Base-by-base conservation (phyloP, 2,113 vertebrate species). In the Brachypteracias leptosomus region DNA sequence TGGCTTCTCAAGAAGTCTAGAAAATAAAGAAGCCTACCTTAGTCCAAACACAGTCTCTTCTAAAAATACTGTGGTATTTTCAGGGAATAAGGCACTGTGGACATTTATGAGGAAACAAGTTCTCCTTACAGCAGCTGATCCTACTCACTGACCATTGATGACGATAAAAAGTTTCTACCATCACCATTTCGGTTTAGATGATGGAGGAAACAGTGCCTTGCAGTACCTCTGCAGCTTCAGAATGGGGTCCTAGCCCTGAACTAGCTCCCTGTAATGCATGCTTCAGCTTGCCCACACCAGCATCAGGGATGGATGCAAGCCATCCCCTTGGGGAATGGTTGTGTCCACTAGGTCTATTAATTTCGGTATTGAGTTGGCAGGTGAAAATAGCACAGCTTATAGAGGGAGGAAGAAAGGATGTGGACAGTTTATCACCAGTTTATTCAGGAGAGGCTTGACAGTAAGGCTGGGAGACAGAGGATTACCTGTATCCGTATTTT, bases 201-300 rank as follows among this genome's bases (percentile, higher is more conserved):
- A 21, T 22, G 47, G 25, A 85, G 58, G 29, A 46, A 76, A 74
- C 1, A 1, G 12, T 42, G 31, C 33, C 13, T 67, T 29, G 7
- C 25, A 87, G 31, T 46, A 84, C 7, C 25, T 81, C 51, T 6
- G 7, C 9, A 33, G 28, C 20, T 67, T 68, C 42, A 33, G n/a
- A 31, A 10, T 9, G 3, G 35, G 26, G 22, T 7, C 46, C 18
- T 33, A 81, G 42, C 16, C 33, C 22, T 38, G 26, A 15, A 4
- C 16, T 24, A 51, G 15, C 11, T 13, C 6, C 66, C 15, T 20
- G 13, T 19, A 38, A 59, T 2, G 2, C 13, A 4, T 18, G 2
- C 11, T 68, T 75, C 6, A 2, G 11, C 51, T 90, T 68, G 15
- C 17, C 36, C 2, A 0, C 17, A 77, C 10, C 4, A 1, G 5